A percentile compares a stretch with the other conserved stretches of the same genome.
Evolutionary conservation across 2,113 vertebrate genomes (phyloP).

Genomic region (Hemibagrus wyckioides): DNA sequence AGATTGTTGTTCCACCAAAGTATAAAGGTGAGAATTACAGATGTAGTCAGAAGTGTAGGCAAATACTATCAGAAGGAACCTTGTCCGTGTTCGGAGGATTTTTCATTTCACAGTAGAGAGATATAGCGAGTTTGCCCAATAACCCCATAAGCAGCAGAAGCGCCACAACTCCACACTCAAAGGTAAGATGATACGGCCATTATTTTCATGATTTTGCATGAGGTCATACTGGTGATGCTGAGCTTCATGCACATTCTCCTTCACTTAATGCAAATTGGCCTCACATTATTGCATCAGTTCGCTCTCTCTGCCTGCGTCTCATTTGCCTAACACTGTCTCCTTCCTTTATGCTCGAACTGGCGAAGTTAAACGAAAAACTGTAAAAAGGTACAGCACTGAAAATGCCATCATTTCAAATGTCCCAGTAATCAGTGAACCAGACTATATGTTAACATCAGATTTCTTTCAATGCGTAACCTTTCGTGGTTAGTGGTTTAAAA

Average conservation of each 20-base stretch:
- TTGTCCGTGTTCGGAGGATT: not conserved
- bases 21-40: not conserved
- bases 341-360: not conserved
- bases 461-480: not conserved
- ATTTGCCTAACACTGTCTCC: conserved; percentile 29
- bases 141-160: not conserved
- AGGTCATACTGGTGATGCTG: conserved; percentile 35
- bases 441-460: not conserved
- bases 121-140: conserved; percentile 2
- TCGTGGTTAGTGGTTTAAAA: not conserved
- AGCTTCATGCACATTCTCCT: conserved; percentile 41
- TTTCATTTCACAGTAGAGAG: not conserved
- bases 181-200: not conserved
- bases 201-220: conserved; percentile 57
- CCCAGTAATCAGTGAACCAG: not conserved
- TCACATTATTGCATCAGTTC: conserved; percentile 33
- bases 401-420: not conserved
- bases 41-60: not conserved
- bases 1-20: not conserved
- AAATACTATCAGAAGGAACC: not conserved
- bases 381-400: not conserved
- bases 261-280: conserved; percentile 56
- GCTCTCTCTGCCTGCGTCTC: conserved; percentile 9
- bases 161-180: not conserved
- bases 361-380: not conserved